These are phyloP conservation scores for Mechanitis messenoides DNA, from an alignment of 2,888 invertebrate species.

Conservation along the genomic window DNA sequence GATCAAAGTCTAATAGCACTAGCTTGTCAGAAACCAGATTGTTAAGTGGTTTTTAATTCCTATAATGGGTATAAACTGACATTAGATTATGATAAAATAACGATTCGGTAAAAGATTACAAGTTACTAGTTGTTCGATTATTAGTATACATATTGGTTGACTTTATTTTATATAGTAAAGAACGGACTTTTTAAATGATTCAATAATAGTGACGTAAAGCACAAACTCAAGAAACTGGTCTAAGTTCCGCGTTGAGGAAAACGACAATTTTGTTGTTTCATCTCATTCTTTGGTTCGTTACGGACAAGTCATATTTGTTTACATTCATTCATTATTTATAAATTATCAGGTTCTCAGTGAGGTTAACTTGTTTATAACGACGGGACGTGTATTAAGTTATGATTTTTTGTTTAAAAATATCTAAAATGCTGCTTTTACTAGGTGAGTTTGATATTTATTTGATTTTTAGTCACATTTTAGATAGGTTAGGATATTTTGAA, in stretches of 20 bases:
- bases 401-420: slow-evolving; percentile 5
- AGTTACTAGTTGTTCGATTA: too few relatives aligned
- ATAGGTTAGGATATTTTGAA: too few relatives aligned
- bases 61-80: too few relatives aligned
- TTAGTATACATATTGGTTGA: too few relatives aligned
- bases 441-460: slow-evolving; percentile 19
- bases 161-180: too few relatives aligned
- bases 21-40: not conserved
- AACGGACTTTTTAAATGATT: not conserved
- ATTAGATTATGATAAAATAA: too few relatives aligned
- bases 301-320: slow-evolving; percentile 17
- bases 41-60: too few relatives aligned
- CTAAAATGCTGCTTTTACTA: slow-evolving; percentile 18
- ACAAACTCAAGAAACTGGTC: not conserved
- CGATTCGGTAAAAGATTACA: too few relatives aligned
- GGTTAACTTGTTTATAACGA: slow-evolving; percentile 13
- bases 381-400: slow-evolving; percentile 12
- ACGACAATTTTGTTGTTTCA: slow-evolving; percentile 9
- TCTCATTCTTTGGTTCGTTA: slow-evolving; percentile 16
- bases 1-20: not conserved
- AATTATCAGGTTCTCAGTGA: slow-evolving; percentile 15
- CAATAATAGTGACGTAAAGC: slow-evolving; percentile 5
- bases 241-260: slow-evolving; percentile 10
- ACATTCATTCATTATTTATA: slow-evolving; percentile 16
- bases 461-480: not conserved